A percentile compares a stretch with the other conserved stretches of the same genome.
Conservation (phyloP, 2,113 vertebrate genomes). For the Fregata magnificens region DNA sequence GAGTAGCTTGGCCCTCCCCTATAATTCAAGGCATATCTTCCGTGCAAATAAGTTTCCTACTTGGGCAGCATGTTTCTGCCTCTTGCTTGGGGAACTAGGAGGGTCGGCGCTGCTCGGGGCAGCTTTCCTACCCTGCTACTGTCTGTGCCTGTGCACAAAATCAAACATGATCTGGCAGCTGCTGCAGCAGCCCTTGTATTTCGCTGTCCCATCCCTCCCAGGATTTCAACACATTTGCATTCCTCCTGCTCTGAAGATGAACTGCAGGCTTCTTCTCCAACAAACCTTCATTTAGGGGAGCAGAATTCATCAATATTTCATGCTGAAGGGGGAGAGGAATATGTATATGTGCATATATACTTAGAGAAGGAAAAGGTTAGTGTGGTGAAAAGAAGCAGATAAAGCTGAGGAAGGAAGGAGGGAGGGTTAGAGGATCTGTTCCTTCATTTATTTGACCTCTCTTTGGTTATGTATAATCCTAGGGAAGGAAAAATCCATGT, state of each 20-base stretch:
- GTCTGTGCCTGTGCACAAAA: not conserved
- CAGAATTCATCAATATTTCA: conserved; percentile 68
- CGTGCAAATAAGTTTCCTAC: not conserved
- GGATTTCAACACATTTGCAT: conserved; percentile 48
- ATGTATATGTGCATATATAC: not conserved
- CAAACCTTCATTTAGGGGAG: conserved; percentile 31
- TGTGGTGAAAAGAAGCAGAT: not conserved
- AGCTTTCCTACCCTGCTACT: conserved; percentile 6
- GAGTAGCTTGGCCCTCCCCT: not conserved
- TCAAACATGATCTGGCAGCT: conserved; percentile 36
- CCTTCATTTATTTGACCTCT: conserved; percentile 46
- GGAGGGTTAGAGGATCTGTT: not conserved
- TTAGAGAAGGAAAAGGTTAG: not conserved
- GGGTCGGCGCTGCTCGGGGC: not conserved
- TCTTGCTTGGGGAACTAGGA: not conserved
- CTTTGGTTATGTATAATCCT: conserved; percentile 18
- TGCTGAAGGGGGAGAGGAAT: conserved; percentile 16
- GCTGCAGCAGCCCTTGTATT: conserved; percentile 2
- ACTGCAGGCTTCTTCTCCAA: conserved; percentile 14
- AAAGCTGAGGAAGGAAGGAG: not conserved
- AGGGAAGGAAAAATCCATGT: conserved; percentile 27
- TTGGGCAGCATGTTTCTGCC: not conserved
- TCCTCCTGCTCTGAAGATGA: conserved; percentile 31
- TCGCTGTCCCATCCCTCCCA: conserved; percentile 10
- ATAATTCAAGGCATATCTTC: conserved; percentile 3